Evolutionary conservation across 2,113 vertebrate species (phyloP).

Genomic region (Ptychochromis oligacanthus): DNA sequence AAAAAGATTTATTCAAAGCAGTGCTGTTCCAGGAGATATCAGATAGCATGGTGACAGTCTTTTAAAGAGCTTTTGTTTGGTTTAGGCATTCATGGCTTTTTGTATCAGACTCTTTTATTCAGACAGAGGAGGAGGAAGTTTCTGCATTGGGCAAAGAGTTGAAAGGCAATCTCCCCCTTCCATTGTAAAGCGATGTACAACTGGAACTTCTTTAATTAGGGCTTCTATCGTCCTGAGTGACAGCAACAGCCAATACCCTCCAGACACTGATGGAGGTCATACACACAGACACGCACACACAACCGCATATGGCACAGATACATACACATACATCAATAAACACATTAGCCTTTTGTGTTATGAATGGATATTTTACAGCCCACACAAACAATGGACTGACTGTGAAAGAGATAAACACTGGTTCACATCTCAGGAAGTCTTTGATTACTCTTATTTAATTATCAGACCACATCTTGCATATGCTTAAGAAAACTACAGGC

Average conservation of each 20-base stretch:
- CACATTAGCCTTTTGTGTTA: slow-evolving; percentile 39
- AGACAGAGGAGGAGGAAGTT: slow-evolving; percentile 69
- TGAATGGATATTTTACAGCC: slow-evolving; percentile 27
- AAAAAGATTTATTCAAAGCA: slow-evolving; percentile 76
- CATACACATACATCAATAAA: not conserved
- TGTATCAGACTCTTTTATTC: slow-evolving; percentile 76
- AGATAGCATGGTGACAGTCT: slow-evolving; percentile 77
- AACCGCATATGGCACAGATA: not conserved
- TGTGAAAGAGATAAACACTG: slow-evolving; percentile 54
- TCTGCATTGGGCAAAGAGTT: slow-evolving; percentile 61
- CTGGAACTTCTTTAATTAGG: slow-evolving; percentile 79
- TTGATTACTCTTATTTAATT: slow-evolving; percentile 54
- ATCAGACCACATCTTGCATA: slow-evolving; percentile 12
- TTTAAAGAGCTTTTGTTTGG: slow-evolving; percentile 81
- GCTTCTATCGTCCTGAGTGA: slow-evolving; percentile 68
- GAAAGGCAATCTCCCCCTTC: slow-evolving; percentile 76
- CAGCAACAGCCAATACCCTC: slow-evolving; percentile 69
- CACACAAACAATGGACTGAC: slow-evolving; percentile 17
- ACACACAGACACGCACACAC: slow-evolving; percentile 21
- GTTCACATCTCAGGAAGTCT: slow-evolving; percentile 20
- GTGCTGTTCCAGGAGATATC: slow-evolving; percentile 75
- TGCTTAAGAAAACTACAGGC: not conserved
- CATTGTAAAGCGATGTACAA: slow-evolving; percentile 74
- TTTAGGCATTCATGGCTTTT: slow-evolving; percentile 76
- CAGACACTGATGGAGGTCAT: slow-evolving; percentile 74